These are phyloP conservation scores for Notarius lentiginosus DNA, from an alignment of 2,113 vertebrate species.

Conservation along the genomic window DNA sequence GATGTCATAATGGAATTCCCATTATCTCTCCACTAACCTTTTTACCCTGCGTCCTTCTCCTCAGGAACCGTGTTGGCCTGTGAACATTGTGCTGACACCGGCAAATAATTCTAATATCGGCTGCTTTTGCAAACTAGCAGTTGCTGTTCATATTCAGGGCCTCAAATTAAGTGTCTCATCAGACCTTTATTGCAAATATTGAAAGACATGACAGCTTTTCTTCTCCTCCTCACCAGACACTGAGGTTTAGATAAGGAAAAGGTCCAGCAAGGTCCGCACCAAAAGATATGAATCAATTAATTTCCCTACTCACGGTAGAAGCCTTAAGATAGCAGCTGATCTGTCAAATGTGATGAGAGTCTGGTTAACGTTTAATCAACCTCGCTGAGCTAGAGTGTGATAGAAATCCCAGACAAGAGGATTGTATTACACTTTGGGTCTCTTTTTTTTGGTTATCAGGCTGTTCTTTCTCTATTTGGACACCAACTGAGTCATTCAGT, in stretches of 20 bases:
- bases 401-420: conserved; percentile 49
- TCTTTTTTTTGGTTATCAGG: conserved; percentile 42
- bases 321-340: conserved; percentile 28
- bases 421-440: conserved; percentile 45
- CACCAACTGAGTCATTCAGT: conserved; percentile 14
- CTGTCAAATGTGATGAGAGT: conserved; percentile 49
- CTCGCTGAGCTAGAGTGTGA: conserved; percentile 28
- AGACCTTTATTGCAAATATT: conserved; percentile 47
- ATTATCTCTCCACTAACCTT: conserved; percentile 33
- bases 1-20: conserved; percentile 28
- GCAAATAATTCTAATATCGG: conserved; percentile 21
- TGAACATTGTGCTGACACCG: neutral
- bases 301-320: conserved; percentile 45
- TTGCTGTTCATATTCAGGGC: conserved; percentile 33
- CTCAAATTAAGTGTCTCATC: conserved; percentile 44
- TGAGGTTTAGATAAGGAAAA: conserved; percentile 32
- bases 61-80: conserved; percentile 13
- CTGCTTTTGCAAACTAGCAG: conserved; percentile 30
- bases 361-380: conserved; percentile 51
- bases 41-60: conserved; percentile 15
- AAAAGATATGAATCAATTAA: conserved; percentile 57
- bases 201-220: conserved; percentile 27
- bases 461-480: conserved; percentile 31
- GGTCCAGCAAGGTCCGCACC: conserved; percentile 24
- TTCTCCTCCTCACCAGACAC: neutral